These are phyloP conservation scores for Scelioninae gen. 1 DNA, from an alignment of 2,888 invertebrate species.

Conservation along the genomic window DNA sequence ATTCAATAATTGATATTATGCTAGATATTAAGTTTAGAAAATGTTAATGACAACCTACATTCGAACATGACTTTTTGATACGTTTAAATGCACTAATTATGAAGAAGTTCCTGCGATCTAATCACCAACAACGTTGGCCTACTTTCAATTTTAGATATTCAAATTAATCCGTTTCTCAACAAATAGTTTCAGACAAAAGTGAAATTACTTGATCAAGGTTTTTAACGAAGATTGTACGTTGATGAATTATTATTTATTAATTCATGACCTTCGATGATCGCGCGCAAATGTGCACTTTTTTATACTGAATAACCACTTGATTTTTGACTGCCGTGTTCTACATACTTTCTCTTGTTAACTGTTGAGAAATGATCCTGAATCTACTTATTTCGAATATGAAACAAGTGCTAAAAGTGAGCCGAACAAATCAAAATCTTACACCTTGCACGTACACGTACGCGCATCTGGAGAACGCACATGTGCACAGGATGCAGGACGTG, in stretches of 20 bases:
- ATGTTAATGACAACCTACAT: constrained; percentile 15
- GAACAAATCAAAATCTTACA: constrained; percentile 63
- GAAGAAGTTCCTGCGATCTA: constrained; percentile 39
- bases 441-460: constrained; percentile 57
- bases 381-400: constrained; percentile 19
- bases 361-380: constrained; percentile 22
- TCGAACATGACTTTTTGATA: constrained; percentile 16
- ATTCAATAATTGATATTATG: not conserved
- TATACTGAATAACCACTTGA: not conserved
- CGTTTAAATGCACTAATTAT: constrained; percentile 37
- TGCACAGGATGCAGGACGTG: constrained; percentile 78
- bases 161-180: constrained; percentile 60
- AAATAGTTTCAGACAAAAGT: constrained; percentile 37
- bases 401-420: constrained; percentile 33
- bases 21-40: constrained; percentile 1
- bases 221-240: constrained; percentile 19
- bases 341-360: constrained; percentile 31
- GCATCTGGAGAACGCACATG: constrained; percentile 72
- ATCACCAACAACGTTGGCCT: constrained; percentile 32
- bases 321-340: not conserved
- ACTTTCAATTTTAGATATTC: constrained; percentile 65
- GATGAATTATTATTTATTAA: constrained; percentile 10
- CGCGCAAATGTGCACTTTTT: not conserved
- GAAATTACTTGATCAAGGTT: constrained; percentile 53
- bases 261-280: not conserved